Base-by-base conservation (phyloP, 2,888 invertebrate genomes). In the Pegoplata infirma region DNA sequence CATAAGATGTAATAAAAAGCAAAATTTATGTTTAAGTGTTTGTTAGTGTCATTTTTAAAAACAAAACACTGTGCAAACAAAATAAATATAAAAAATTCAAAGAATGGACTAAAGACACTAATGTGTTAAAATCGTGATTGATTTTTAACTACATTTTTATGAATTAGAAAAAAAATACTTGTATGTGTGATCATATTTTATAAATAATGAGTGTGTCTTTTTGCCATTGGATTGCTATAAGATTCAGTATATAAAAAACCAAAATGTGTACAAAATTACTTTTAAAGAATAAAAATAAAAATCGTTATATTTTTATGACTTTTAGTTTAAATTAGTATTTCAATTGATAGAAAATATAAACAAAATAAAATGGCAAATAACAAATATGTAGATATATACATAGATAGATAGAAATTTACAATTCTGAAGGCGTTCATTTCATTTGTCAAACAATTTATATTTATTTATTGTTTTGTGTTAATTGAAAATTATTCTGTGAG, bases 71-170 rank as follows among this genome's bases (percentile, higher is more conserved):
- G 58, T 58, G 14, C 36, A 32, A 7, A 40, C 5, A 12, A 12
- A 40, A 2, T 12, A 0, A 36, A 40, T 40, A 40, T 40, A 12
- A 40, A 40, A n/a, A n/a, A 40, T 40, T 3, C 1, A 40, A 40
- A n/a, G 36, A 40, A 40, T 40, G 12, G 40, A 58, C 25, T 10
- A n/a, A n/a, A n/a, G n/a, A n/a, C n/a, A n/a, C n/a, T n/a, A 40
- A 47, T 36, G 63, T 61, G 49, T 36, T 36, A 47, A 67, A 58
- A 53, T 51, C 49, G 23, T 71, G 71, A 71, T 71, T 71, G 61
- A 51, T 71, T 71, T 71, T 71, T 71, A 71, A 71, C 51, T 61
- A 71, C 44, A 59, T n/a, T 71, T 71, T 61, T 71, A 71, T 46
- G 71, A 61, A 17, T 61, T 55, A n/a, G 44, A 49, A 58, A 36